Evolutionary conservation across 2,113 vertebrate genomes (phyloP), one percentile per base, ranked within the genome.

Genomic region (Apaloderma vittatum): DNA sequence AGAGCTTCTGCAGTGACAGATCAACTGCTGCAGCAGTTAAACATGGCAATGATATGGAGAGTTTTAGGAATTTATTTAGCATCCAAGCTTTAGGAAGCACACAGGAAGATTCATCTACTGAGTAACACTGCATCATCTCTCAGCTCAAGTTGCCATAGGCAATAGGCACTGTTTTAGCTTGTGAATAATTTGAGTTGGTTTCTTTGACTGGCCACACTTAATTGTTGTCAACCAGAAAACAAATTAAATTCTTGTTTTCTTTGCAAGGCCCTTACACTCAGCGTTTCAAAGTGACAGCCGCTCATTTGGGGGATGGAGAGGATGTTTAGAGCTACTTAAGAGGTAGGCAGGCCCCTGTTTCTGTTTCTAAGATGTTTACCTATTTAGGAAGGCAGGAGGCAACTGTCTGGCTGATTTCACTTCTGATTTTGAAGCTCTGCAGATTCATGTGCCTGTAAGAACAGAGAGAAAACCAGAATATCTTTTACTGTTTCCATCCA

Each of bases 341-440:
- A 95, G 81, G 72, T 85, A 85, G 49, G 68, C 52, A 94, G 65
- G 77, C 30, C 84, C 48, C 75, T 76, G 48, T 58, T 75, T 49
- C 70, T 80, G 48, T 84, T 94, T 68, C 74, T 54, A 91, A 23
- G 73, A 37, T 27, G 24, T 73, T 94, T 88, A 94, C 74, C 95
- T 96, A 1, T 94, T 91, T 83, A 79, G 61, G 43, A 91, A 79
- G 67, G 77, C 77, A 89, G 86, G 43, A 94, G 63, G 81, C 59
- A 88, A 86, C 43, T 29, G 37, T 61, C 68, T 66, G 65, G 72
- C 32, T 94, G 78, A 92, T 88, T 86, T 92, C 55, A 90, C 40
- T 96, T 82, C 76, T 74, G 85, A 59, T 73, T 77, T 76, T 87
- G 76, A 76, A 76, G 76, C 49, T 90, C 94, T 93, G 74, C 57